Evolutionary conservation across 2,888 invertebrate genomes (phyloP), one percentile per base, ranked within the genome.

Genomic region (Pyrocoelia pectoralis): DNA sequence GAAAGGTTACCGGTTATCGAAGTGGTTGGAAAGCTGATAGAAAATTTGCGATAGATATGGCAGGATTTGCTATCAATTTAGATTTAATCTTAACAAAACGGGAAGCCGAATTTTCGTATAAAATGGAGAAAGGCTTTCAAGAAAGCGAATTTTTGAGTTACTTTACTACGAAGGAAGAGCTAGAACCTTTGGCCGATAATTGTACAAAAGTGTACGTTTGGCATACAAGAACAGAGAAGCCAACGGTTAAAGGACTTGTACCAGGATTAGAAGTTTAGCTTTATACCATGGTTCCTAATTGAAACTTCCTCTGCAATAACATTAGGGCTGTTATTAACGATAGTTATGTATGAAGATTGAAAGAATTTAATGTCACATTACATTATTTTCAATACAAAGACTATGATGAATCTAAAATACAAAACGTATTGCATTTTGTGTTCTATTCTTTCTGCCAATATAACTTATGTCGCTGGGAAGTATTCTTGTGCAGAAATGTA

Each of bases 21-120:
- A 90, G 91, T 0, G 92, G 89, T 0, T 98, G 96, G 94, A 91
- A 92, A 74, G 92, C 96, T 0, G 90, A 94, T 72, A 84, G 98
- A 65, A 91, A 93, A 0, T 99, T 98, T 83, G 97, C 98, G 0
- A 89, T 97, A 33, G 98, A 99, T 77, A 99, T 99, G 98, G 98
- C 98, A 0, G 97, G 95, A 0, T 98, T 97, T 77, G 96, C 93
- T 5, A 90, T 97, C 40, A 94, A 94, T 77, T 82, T 93, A 1
- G 87, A 89, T 13, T 81, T 94, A 57, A 85, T 96, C 48, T 80
- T 92, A 2, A 84, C 87, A 13, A 87, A 89, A 72, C 88, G 90
- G 0, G 85, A 91, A 38, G 94, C 93, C 0, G 83, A 84, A 66
- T 96, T 99, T 81, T 91, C 92, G 0, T 92, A 91, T 74, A 89